Evolutionary conservation across 2,888 invertebrate genomes (phyloP).

Genomic region (Epinotia bilunana): DNA sequence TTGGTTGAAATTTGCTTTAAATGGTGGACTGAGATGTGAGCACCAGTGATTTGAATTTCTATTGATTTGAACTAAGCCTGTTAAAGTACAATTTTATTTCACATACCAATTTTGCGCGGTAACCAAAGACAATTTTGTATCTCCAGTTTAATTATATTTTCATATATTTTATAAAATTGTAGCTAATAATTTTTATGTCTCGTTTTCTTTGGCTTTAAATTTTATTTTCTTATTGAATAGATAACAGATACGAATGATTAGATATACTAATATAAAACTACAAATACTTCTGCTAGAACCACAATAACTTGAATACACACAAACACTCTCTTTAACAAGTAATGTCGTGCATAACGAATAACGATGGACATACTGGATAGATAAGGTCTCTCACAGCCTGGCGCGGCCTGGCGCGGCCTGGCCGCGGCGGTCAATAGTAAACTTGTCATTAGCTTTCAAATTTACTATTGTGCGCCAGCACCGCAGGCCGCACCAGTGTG

Average conservation of each 20-base stretch:
- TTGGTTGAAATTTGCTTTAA: constrained; percentile 47
- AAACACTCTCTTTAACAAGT: too few species aligned
- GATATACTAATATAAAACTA: not conserved
- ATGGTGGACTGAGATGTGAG: constrained; percentile 47
- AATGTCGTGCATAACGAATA: not conserved
- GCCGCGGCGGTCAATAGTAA: too few species aligned
- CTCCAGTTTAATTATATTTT: constrained; percentile 47
- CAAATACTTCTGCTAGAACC: constrained; percentile 1
- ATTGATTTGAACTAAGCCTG: constrained; percentile 63
- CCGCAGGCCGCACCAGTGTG: too few species aligned
- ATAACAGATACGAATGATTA: constrained; percentile 6
- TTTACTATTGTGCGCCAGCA: too few species aligned
- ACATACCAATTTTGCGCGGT: constrained; percentile 61
- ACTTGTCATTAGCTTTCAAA: too few species aligned
- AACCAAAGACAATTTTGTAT: constrained; percentile 71
- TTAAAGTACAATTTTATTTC: constrained; percentile 69
- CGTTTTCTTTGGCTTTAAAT: constrained; percentile 53
- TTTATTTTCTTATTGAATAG: constrained; percentile 47
- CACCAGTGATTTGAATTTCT: constrained; percentile 75
- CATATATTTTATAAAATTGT: constrained; percentile 58
- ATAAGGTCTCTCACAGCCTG: not conserved
- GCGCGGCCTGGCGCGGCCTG: too few species aligned
- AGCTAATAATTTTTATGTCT: constrained; percentile 47
- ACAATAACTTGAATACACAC: constrained; percentile 8
- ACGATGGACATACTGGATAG: not conserved